Evolutionary conservation across 1,140 invertebrate species (phyloP).

Genomic region (Glomeris maerens): DNA sequence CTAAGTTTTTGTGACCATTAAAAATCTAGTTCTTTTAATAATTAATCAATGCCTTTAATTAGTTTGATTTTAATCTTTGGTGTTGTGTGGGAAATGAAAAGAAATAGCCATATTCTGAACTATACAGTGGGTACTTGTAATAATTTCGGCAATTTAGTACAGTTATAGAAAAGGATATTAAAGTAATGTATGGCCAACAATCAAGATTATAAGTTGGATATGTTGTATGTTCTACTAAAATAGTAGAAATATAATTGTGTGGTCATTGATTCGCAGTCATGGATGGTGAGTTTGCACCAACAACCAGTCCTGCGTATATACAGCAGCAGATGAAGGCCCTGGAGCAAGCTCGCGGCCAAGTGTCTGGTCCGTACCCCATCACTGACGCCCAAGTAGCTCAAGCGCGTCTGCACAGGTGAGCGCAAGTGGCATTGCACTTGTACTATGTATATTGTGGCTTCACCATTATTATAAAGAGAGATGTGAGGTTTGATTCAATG

Average conservation of each 20-base stretch:
- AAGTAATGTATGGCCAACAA: too few relatives aligned
- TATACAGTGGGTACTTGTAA: too few relatives aligned
- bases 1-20: neutral
- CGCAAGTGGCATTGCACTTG: neutral
- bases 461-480: too few relatives aligned
- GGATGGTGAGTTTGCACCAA: constrained; percentile 37
- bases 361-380: constrained; percentile 30
- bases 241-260: too few relatives aligned
- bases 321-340: constrained; percentile 46
- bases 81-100: too few relatives aligned
- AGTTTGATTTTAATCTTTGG: neutral
- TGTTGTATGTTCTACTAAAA: too few relatives aligned
- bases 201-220: too few relatives aligned
- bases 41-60: neutral
- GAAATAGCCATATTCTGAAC: too few relatives aligned
- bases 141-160: too few relatives aligned
- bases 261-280: constrained; percentile 29
- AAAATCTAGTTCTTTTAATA: neutral
- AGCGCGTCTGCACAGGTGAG: constrained; percentile 45
- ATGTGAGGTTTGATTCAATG: too few relatives aligned
- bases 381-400: constrained; percentile 52
- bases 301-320: constrained; percentile 36
- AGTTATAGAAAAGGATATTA: too few relatives aligned
- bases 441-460: neutral
- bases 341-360: constrained; percentile 32